Percentiles rank a stretch among this genome's conserved stretches.
phyloP scores from a whole-genome alignment of 2,888 invertebrate genomes.

The Cantharis rustica region DNA sequence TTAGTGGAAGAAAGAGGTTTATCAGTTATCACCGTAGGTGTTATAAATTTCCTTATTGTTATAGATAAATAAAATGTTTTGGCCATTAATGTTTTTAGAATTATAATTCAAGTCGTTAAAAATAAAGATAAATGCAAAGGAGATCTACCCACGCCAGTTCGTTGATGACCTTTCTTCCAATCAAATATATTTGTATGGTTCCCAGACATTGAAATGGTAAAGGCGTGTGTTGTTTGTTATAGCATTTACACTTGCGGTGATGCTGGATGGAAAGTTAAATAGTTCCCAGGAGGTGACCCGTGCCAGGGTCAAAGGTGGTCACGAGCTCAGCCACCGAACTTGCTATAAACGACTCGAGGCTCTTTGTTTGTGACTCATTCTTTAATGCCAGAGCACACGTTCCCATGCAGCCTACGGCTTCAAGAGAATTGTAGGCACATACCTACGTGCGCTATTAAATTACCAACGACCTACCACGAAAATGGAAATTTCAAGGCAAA shows the following conservation, averaged over 20 bases:
- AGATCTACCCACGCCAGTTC: not conserved
- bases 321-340: constrained; percentile 41
- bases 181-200: not conserved
- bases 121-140: not conserved
- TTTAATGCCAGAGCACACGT: constrained; percentile 28
- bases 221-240: constrained; percentile 26
- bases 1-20: not conserved
- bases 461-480: constrained; percentile 23
- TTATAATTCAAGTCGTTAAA: not conserved
- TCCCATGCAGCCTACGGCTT: constrained; percentile 26
- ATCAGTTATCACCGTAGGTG: not conserved
- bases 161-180: not conserved
- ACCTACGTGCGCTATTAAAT: constrained; percentile 19
- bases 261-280: constrained; percentile 27
- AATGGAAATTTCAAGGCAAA: constrained; percentile 6
- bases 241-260: constrained; percentile 26
- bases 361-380: constrained; percentile 24
- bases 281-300: constrained; percentile 47
- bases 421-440: constrained; percentile 18
- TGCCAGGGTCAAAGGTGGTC: constrained; percentile 48
- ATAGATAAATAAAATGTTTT: not conserved
- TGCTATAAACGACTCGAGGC: constrained; percentile 21
- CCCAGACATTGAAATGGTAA: constrained; percentile 11
- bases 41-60: not conserved
- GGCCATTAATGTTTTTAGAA: not conserved